Evolutionary conservation across 2,113 vertebrate species (phyloP).

Genomic region (Nansenia antarctica): DNA sequence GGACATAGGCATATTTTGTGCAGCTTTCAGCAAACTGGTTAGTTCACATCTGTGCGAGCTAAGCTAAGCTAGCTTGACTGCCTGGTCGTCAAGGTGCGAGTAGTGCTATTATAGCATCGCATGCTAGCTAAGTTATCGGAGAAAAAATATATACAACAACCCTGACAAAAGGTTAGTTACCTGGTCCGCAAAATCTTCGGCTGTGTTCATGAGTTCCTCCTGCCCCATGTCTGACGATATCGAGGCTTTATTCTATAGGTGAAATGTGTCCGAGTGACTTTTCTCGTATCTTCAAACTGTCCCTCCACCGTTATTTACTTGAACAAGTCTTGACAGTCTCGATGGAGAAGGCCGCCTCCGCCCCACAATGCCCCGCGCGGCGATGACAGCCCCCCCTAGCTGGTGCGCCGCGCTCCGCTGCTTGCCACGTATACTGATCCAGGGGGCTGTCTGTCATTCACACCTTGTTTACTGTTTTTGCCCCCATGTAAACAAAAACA

Average conservation of each 20-base stretch:
- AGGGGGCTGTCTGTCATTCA: background rate
- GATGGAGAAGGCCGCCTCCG: conserved; percentile 74
- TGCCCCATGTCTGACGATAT: conserved; percentile 67
- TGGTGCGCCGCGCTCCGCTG: conserved; percentile 55
- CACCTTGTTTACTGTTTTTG: conserved; percentile 2
- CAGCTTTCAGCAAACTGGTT: no score
- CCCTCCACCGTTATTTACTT: conserved; percentile 57
- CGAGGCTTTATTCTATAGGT: conserved; percentile 18
- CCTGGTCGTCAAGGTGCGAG: no score
- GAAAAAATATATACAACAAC: no score
- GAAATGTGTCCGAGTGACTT: background rate
- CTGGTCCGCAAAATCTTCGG: conserved; percentile 82
- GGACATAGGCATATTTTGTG: no score
- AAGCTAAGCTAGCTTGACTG: no score
- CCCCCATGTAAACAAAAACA: conserved; percentile 16
- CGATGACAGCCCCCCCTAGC: conserved; percentile 49
- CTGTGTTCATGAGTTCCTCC: conserved; percentile 78
- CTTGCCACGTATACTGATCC: conserved; percentile 75
- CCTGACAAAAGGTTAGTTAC: conserved; percentile 63
- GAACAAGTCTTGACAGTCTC: conserved; percentile 51
- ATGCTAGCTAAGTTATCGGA: no score
- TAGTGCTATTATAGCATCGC: no score
- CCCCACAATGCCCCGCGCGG: conserved; percentile 80
- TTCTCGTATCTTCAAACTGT: background rate
- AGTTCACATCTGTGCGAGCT: no score